Conservation (phyloP, 2,888 invertebrate genomes). For the Drosophila longiperda region DNA sequence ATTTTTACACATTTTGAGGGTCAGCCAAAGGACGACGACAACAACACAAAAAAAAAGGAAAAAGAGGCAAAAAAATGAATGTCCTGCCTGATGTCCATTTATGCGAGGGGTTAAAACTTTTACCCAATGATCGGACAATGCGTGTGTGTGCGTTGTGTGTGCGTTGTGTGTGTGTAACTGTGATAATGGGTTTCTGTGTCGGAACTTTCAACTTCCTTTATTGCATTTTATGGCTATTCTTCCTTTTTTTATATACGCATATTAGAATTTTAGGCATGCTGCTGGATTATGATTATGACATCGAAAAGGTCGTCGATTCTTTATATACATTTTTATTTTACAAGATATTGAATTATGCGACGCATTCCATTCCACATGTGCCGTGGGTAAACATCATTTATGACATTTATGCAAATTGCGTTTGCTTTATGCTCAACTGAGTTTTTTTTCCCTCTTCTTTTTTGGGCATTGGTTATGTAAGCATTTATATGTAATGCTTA, state of each 20-base stretch:
- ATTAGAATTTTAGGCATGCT: slow-evolving; percentile 33
- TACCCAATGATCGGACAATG: slow-evolving; percentile 63
- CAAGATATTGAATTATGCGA: slow-evolving; percentile 60
- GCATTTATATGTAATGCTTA: background rate
- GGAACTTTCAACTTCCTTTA: slow-evolving; percentile 81
- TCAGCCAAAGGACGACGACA: slow-evolving; percentile 69
- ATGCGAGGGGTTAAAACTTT: slow-evolving; percentile 72
- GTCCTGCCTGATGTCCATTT: slow-evolving; percentile 72
- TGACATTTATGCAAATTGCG: slow-evolving; percentile 72
- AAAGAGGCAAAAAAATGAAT: slow-evolving; percentile 63
- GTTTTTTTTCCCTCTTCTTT: background rate
- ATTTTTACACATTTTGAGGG: slow-evolving; percentile 81
- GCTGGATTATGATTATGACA: slow-evolving; percentile 74
- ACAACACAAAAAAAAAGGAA: slow-evolving; percentile 4
- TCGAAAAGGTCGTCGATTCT: slow-evolving; percentile 41
- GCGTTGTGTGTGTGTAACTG: slow-evolving; percentile 57
- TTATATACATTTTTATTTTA: slow-evolving; percentile 29
- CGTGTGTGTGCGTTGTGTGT: slow-evolving; percentile 24
- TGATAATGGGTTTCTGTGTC: slow-evolving; percentile 82
- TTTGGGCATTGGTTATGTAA: background rate
- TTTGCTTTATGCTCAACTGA: slow-evolving; percentile 14
- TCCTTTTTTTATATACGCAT: slow-evolving; percentile 35
- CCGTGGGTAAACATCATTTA: slow-evolving; percentile 46
- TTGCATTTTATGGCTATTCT: slow-evolving; percentile 77
- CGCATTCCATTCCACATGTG: slow-evolving; percentile 33